Percentiles rank a stretch among this genome's conserved stretches.
phyloP scores from a whole-genome alignment of 2,888 invertebrate genomes.

The Pocota personata region DNA sequence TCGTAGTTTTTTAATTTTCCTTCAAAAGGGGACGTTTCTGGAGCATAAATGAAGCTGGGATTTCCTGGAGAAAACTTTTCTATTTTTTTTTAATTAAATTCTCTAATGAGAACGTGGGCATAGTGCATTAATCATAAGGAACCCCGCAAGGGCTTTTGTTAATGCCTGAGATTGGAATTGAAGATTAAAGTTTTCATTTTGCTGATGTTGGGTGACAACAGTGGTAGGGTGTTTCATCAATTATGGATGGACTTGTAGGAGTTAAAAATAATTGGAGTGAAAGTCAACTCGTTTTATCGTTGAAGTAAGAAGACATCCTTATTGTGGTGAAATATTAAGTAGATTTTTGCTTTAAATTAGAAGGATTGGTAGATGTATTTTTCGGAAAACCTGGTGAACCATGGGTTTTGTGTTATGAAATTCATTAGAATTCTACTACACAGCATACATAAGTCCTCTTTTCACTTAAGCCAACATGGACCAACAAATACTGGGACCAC shows the following conservation, averaged over 20 bases:
- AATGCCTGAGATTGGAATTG: conserved; percentile 37
- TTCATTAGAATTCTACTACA: no score
- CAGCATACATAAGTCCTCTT: no score
- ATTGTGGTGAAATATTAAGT: not conserved
- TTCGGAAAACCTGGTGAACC: no score
- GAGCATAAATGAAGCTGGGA: conserved; percentile 39
- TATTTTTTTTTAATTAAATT: conserved; percentile 37
- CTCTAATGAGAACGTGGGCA: conserved; percentile 45
- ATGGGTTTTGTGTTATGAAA: no score
- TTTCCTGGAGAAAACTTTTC: conserved; percentile 36
- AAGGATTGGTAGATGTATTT: no score
- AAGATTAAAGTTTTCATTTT: conserved; percentile 24
- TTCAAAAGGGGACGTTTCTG: conserved; percentile 29
- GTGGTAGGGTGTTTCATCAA: not conserved
- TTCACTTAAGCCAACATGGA: no score
- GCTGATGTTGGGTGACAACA: not conserved
- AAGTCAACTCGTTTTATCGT: not conserved
- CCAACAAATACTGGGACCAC: no score
- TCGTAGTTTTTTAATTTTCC: conserved; percentile 31
- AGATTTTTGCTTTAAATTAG: not conserved
- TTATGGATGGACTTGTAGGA: not conserved
- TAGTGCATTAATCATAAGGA: conserved; percentile 62
- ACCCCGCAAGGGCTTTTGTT: conserved; percentile 22
- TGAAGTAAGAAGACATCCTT: not conserved
- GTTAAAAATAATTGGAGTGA: not conserved